Evolutionary conservation across 1,140 invertebrate genomes (phyloP).

Genomic region (Telenomus remus): DNA sequence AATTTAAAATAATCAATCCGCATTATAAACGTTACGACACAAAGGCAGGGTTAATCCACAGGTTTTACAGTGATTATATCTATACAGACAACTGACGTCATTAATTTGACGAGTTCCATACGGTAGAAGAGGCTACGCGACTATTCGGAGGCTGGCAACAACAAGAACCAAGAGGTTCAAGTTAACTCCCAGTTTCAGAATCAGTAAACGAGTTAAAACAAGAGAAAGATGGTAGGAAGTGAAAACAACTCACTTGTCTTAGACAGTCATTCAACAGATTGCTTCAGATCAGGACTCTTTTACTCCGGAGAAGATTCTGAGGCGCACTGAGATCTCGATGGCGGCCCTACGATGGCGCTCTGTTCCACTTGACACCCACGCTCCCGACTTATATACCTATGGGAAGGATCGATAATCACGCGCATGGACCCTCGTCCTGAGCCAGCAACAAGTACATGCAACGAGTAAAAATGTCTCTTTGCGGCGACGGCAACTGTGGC

Average conservation of each 20-base stretch:
- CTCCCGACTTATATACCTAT: conserved; percentile 27
- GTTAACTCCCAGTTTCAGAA: neutral
- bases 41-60: too few relatives aligned
- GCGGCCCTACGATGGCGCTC: conserved; percentile 20
- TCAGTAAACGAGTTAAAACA: neutral
- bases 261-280: conserved; percentile 12
- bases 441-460: conserved; percentile 34
- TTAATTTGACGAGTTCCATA: too few relatives aligned
- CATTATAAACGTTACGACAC: too few relatives aligned
- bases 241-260: neutral
- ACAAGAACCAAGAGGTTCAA: too few relatives aligned
- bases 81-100: too few relatives aligned
- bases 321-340: conserved; percentile 24
- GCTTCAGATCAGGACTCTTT: conserved; percentile 4
- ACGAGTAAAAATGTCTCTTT: conserved; percentile 19
- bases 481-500: neutral
- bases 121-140: too few relatives aligned
- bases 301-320: conserved; percentile 15
- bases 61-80: too few relatives aligned
- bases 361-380: conserved; percentile 40
- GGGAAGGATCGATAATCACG: conserved; percentile 30
- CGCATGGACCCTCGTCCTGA: conserved; percentile 18
- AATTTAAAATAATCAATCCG: too few relatives aligned
- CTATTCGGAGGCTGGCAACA: too few relatives aligned
- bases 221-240: neutral